Conservation (phyloP, 2,888 invertebrate species). For the Caenorhabditis zanzibari region DNA sequence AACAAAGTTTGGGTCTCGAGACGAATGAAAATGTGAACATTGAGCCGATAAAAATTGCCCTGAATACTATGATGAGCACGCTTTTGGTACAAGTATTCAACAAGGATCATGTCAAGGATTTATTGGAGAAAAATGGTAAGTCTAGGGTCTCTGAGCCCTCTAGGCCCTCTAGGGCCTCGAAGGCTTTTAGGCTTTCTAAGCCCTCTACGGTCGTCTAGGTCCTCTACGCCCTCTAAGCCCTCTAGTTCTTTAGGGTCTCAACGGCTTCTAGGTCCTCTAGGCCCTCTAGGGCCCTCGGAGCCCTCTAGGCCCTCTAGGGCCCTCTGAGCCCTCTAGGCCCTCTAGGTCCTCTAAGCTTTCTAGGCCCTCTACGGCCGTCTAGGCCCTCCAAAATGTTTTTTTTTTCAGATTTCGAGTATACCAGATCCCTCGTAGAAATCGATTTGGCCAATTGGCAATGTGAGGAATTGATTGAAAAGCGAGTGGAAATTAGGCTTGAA, state of each 20-base stretch:
- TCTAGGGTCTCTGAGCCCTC: background rate
- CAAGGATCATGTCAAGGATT: background rate
- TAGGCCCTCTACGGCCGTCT: too few relatives aligned
- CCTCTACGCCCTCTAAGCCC: too few relatives aligned
- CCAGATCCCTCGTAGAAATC: background rate
- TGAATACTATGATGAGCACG: background rate
- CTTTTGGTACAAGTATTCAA: background rate
- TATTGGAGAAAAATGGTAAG: background rate
- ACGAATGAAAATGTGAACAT: too few relatives aligned
- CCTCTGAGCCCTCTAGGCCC: too few relatives aligned
- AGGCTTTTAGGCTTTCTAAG: background rate
- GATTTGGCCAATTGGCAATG: background rate
- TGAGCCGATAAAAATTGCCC: background rate
- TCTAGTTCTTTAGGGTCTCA: too few relatives aligned
- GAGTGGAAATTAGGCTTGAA: background rate
- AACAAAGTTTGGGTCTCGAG: too few relatives aligned
- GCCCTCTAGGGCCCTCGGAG: background rate
- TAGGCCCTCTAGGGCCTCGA: too few relatives aligned
- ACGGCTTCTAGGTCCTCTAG: background rate
- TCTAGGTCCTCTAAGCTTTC: background rate
- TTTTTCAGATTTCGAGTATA: background rate
- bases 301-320: too few relatives aligned
- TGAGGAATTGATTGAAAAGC: background rate
- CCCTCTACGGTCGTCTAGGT: too few relatives aligned
- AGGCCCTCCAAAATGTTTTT: too few relatives aligned